A percentile compares a stretch with the other conserved stretches of the same genome.
Conservation (phyloP, 2,113 vertebrate species). For the Brachypteracias leptosomus region DNA sequence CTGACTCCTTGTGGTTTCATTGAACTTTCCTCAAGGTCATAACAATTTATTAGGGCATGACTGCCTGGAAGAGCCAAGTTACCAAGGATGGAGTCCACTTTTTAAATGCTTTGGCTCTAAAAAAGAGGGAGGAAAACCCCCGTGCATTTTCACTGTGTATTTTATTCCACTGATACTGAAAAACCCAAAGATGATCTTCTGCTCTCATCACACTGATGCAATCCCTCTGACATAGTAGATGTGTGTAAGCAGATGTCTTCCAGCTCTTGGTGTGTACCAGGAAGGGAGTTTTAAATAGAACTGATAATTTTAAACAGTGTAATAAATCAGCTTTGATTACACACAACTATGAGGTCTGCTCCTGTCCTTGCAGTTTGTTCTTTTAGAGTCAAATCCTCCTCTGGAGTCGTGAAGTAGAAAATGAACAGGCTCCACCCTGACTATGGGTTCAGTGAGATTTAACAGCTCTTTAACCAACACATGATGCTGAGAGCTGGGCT, state of each 20-base stretch:
- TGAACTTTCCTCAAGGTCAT: slow-evolving; percentile 30
- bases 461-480: neutral
- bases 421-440: neutral
- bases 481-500: neutral
- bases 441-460: neutral
- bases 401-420: neutral
- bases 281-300: slow-evolving; percentile 3
- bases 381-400: neutral
- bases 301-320: neutral
- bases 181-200: neutral
- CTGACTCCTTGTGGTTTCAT: slow-evolving; percentile 22
- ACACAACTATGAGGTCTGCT: neutral
- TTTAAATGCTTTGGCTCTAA: neutral
- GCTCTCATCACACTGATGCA: neutral
- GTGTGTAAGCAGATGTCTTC: neutral
- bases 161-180: neutral
- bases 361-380: neutral
- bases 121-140: neutral
- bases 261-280: neutral
- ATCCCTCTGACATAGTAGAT: neutral
- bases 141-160: neutral
- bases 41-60: neutral
- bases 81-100: neutral
- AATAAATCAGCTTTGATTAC: neutral
- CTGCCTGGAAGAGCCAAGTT: neutral